phyloP scores from a whole-genome alignment of 2,888 invertebrate genomes.

The Ectobius pallidus region DNA sequence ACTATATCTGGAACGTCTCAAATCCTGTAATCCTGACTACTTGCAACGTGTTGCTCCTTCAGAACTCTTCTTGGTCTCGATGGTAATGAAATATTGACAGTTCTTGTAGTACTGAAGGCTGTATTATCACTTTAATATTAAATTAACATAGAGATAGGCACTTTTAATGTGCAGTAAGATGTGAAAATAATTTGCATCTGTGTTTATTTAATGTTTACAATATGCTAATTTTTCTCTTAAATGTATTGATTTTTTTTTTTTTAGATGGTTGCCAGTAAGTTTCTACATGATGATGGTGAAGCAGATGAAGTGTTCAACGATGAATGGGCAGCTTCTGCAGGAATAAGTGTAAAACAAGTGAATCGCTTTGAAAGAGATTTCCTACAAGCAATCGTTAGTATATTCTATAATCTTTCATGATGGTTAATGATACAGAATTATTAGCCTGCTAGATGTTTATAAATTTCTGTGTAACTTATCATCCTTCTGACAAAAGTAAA shows the following conservation, averaged over 20 bases:
- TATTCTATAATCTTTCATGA: too few species aligned
- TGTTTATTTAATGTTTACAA: too few species aligned
- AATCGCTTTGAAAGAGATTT: conserved; percentile 88
- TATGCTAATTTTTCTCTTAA: too few species aligned
- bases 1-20: conserved; percentile 90
- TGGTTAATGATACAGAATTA: too few species aligned
- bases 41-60: conserved; percentile 83
- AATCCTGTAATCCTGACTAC: conserved; percentile 81
- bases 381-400: conserved; percentile 84
- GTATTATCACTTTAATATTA: too few species aligned
- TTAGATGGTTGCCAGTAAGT: conserved; percentile 96
- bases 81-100: conserved; percentile 65
- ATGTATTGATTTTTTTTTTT: too few species aligned
- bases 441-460: too few species aligned
- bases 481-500: too few species aligned
- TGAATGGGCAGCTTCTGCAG: conserved; percentile 91
- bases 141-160: too few species aligned
- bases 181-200: too few species aligned
- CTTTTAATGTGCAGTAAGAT: too few species aligned
- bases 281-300: conserved; percentile 90
- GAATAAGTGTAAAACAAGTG: conserved; percentile 72
- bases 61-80: conserved; percentile 91
- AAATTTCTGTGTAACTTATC: too few species aligned
- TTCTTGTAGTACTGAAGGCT: background rate
- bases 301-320: conserved; percentile 89